Percentiles rank a stretch among this genome's conserved stretches.
Evolutionary conservation across 2,888 invertebrate species (phyloP).

Genomic region (Cryptus viduatorius): DNA sequence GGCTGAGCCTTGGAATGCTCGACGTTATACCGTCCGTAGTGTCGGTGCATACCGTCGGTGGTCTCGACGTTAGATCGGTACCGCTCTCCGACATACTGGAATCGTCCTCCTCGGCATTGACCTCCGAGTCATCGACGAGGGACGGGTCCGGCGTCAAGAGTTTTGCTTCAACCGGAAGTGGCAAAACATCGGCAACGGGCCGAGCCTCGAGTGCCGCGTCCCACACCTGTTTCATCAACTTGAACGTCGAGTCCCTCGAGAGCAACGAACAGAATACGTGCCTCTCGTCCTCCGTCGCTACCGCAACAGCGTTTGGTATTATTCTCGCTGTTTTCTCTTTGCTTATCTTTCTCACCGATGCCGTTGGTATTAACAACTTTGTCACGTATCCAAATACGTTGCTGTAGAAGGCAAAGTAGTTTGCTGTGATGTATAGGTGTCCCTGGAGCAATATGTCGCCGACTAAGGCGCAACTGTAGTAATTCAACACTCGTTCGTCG

Average conservation of each 20-base stretch:
- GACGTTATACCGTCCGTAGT: conserved; percentile 74
- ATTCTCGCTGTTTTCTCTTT: conserved; percentile 97
- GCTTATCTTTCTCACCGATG: conserved; percentile 93
- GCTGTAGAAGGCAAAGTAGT: conserved; percentile 98
- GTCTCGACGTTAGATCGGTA: conserved; percentile 82
- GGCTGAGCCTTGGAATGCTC: conserved; percentile 76
- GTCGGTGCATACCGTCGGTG: conserved; percentile 81
- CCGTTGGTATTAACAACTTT: conserved; percentile 95
- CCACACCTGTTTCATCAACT: conserved; percentile 95
- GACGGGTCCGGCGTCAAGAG: conserved; percentile 76
- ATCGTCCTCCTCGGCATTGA: conserved; percentile 83
- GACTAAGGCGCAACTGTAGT: conserved; percentile 96
- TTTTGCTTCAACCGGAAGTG: conserved; percentile 78
- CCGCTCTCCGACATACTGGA: conserved; percentile 85
- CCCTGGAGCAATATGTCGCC: conserved; percentile 97
- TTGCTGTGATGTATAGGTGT: conserved; percentile 96
- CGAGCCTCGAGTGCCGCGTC: conserved; percentile 87
- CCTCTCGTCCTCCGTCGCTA: conserved; percentile 92
- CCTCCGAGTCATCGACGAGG: conserved; percentile 81
- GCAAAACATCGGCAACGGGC: conserved; percentile 81
- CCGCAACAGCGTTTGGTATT: conserved; percentile 97
- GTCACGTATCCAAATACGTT: conserved; percentile 98
- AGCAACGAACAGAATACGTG: conserved; percentile 96
- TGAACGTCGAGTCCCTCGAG: conserved; percentile 94
- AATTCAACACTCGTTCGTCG: conserved; percentile 94